These are phyloP conservation scores for Nyctibius bracteatus DNA, from an alignment of 2,113 vertebrate species.

Conservation along the genomic window DNA sequence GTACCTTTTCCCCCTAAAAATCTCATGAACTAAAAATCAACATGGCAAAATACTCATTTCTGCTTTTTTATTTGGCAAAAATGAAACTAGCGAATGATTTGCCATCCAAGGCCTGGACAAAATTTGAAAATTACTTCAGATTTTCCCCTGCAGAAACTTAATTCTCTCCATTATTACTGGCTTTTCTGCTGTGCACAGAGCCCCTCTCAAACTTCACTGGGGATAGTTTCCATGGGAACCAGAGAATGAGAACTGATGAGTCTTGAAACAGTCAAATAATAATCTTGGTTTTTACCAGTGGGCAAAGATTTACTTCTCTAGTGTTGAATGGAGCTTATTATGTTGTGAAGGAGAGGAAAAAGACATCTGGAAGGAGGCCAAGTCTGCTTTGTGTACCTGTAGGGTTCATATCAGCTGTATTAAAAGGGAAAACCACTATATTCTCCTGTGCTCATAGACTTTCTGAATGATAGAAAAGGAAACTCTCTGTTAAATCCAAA, in stretches of 20 bases:
- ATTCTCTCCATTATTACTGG: conserved; percentile 32
- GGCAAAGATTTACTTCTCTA: conserved; percentile 51
- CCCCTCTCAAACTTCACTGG: conserved; percentile 56
- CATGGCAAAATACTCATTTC: neutral
- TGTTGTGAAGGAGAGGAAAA: neutral
- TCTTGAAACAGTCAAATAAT: conserved; percentile 65
- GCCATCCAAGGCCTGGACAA: neutral
- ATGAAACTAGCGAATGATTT: conserved; percentile 18
- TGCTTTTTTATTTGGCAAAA: neutral
- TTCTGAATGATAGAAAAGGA: neutral
- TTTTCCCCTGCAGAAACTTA: conserved; percentile 33
- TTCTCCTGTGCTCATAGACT: neutral
- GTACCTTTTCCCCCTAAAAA: neutral
- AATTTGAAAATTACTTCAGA: conserved; percentile 38
- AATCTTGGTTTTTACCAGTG: conserved; percentile 54
- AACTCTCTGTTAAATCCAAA: neutral
- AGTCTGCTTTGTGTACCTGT: neutral
- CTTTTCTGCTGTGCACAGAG: conserved; percentile 43
- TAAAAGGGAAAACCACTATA: neutral
- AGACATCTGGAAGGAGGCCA: neutral
- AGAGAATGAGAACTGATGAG: conserved; percentile 60
- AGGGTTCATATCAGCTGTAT: neutral
- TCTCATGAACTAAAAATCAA: neutral
- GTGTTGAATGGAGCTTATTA: conserved; percentile 33
- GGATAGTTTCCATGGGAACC: conserved; percentile 72